Evolutionary conservation across 2,113 vertebrate species (phyloP).

Genomic region (Pavo muticus): DNA sequence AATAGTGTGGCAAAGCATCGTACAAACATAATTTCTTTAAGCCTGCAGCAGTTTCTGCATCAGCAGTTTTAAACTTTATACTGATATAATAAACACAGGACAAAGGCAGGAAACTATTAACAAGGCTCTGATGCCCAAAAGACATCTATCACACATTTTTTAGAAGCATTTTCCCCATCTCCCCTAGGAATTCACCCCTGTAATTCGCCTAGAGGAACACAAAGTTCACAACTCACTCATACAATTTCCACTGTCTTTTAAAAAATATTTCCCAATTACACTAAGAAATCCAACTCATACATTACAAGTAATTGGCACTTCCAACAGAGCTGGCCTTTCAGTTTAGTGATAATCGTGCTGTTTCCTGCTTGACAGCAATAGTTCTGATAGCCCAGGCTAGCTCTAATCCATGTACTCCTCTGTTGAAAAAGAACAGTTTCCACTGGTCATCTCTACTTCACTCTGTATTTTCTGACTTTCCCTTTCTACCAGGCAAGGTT

Average conservation of each 20-base stretch:
- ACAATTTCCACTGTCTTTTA: conserved; percentile 13
- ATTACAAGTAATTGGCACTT: conserved; percentile 69
- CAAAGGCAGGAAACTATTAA: conserved; percentile 61
- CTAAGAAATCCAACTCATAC: conserved; percentile 18
- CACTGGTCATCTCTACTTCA: background rate
- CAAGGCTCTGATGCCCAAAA: conserved; percentile 50
- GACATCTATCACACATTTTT: conserved; percentile 37
- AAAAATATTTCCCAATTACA: conserved; percentile 71
- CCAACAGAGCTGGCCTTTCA: conserved; percentile 54
- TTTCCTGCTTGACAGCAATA: conserved; percentile 10
- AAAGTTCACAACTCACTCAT: conserved; percentile 22
- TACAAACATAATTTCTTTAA: background rate
- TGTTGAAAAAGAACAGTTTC: background rate
- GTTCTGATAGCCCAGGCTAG: background rate
- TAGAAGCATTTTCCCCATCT: conserved; percentile 8
- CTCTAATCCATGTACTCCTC: background rate
- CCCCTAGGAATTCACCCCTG: conserved; percentile 29
- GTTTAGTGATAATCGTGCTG: conserved; percentile 4
- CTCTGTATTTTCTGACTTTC: background rate
- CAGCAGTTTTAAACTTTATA: conserved; percentile 44
- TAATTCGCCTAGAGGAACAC: conserved; percentile 51
- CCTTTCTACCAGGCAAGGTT: background rate
- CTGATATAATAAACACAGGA: conserved; percentile 29
- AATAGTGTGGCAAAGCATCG: background rate
- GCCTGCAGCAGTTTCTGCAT: background rate